phyloP scores from a whole-genome alignment of 2,797 vertebrate genomes.

The Amazonetta brasiliensis region DNA sequence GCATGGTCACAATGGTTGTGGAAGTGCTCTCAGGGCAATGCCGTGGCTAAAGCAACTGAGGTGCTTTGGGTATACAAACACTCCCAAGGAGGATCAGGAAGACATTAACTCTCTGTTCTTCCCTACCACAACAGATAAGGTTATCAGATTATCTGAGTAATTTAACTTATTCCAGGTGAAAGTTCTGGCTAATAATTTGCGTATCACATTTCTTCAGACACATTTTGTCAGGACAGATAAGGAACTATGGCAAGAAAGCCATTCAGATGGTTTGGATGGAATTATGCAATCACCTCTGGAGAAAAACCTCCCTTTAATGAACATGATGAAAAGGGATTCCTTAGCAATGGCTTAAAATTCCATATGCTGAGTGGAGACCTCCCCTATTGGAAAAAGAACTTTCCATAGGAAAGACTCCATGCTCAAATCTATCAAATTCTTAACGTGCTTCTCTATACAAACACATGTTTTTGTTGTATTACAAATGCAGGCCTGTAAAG shows the following conservation, averaged over 20 bases:
- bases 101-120: background rate
- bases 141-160: background rate
- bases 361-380: background rate
- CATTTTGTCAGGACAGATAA: background rate
- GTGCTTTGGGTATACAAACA: background rate
- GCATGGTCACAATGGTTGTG: accelerated
- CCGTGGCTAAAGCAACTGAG: background rate
- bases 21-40: background rate
- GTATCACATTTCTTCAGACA: background rate
- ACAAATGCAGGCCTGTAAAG: background rate
- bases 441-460: background rate
- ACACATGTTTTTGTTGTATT: background rate
- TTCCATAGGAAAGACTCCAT: background rate
- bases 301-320: background rate
- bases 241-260: background rate
- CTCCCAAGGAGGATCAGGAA: background rate
- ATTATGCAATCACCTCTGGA: background rate
- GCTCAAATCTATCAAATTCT: background rate
- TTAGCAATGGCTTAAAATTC: background rate
- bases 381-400: background rate
- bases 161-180: background rate
- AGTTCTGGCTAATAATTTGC: background rate
- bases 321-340: background rate
- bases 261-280: background rate
- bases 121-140: background rate